Evolutionary conservation across 1,140 invertebrate genomes (phyloP), one percentile per base, ranked within the genome.

Genomic region (Wasmannia auropunctata): DNA sequence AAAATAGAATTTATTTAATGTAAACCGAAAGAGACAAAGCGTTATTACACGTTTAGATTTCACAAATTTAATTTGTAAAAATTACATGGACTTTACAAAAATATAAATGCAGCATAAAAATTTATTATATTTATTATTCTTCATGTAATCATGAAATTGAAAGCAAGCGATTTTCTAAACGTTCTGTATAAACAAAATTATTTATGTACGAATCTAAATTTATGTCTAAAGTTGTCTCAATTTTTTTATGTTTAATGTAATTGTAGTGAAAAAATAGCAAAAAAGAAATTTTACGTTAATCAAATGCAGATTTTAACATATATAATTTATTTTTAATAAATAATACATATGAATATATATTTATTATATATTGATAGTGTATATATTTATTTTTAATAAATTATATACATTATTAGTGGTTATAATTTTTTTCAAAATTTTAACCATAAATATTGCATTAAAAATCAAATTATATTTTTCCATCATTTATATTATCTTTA

Each of bases 111-210:
- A 37, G 4, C 25, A 46, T 46, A 67, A 67, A 10, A 16, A 8
- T 3, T n/a, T n/a, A n/a, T n/a, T n/a, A n/a, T n/a, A n/a, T n/a
- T n/a, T 1, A 37, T 56, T 34, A 19, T 40, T 74, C 0, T 74
- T 74, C 28, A 8, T 5, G 4, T 25, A 25, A 54, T 54, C 8
- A 22, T 25, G 5, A 74, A 54, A 37, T 74, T 0, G 31, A 54
- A 74, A 74, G n/a, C 70, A 6, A 74, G 49, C n/a, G 49, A 74
- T 76, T 60, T 76, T 76, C 25, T 43, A 40, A 76, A 62, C 25
- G 19, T 60, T 76, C 37, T 75, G 54, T 65, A 49, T 37, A 49
- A 11, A 16, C 62, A 67, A 67, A 37, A 37, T 80, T 25, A 25
- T 65, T 65, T 79, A 37, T 67, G 14, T 67, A 67, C 25, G 14